Base-by-base conservation (phyloP, 2,797 vertebrate genomes). In the Cryptoblepharus egeriae region DNA sequence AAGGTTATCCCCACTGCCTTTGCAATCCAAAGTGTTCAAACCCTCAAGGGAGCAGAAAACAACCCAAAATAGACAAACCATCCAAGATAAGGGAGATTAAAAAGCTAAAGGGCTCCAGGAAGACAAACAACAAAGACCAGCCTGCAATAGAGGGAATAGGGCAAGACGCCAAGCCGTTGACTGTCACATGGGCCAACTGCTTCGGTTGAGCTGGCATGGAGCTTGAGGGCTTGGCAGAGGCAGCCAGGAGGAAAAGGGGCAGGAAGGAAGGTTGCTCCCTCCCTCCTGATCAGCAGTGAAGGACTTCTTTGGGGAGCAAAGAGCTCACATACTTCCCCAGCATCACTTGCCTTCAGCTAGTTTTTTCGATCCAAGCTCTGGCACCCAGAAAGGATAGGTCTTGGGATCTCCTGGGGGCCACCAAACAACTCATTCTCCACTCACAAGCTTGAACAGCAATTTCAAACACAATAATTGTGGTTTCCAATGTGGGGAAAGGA, bases 1-100 rank as follows among this genome's bases (percentile, higher is more conserved):
- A 67, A 82, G 86, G 77, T 90, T 91, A 92, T 93, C 93, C 1
- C 15, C 22, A 20, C 32, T 1, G 15, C 71, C 74, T 80, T 73
- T 2, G 0, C n/a, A n/a, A n/a, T n/a, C n/a, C n/a, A n/a, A 65
- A 65, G 83, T 79, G 77, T 32, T 0, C 10, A 28, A 24, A 12
- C 24, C 1, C 49, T 30, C 1, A 3, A 67, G 49, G 30, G 75
- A 26, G 30, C n/a, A 28, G 55, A 55, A 45, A 79, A 61, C 18
- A 0, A 39, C 78, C 39, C 55, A 1, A 69, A 73, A 69, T 15
- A 58, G 63, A 35, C 70, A n/a, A 68, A 13, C 37, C 55, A 61
- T 75, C 68, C 18, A 10, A 75, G 82, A 75, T 68, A 69, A 64
- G 65, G 3, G 8, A 45, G 32, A 52, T 16, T 7, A 45, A 68